Conservation (phyloP, 2,888 invertebrate genomes). For the Callinectes sapidus region DNA sequence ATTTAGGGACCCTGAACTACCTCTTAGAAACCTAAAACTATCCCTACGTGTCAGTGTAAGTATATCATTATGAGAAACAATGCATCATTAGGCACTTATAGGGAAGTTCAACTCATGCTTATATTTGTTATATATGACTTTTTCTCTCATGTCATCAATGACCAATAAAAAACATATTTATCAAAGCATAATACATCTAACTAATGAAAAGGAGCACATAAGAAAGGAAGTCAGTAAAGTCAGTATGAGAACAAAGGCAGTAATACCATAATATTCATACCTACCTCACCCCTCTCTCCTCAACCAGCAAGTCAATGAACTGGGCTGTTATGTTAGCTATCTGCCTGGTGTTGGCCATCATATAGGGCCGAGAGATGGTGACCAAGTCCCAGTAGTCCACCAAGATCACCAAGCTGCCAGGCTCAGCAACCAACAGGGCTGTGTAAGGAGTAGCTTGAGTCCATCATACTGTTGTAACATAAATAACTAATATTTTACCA, state of each 20-base stretch:
- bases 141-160: no score
- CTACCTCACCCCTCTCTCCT: slow-evolving; percentile 39
- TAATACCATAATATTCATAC: background rate
- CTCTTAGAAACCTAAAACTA: no score
- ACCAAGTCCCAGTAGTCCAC: slow-evolving; percentile 57
- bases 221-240: background rate
- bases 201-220: background rate
- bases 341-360: slow-evolving; percentile 42
- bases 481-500: background rate
- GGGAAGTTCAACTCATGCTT: no score
- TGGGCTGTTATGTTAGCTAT: slow-evolving; percentile 37
- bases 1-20: no score
- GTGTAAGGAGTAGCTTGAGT: background rate
- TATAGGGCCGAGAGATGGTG: slow-evolving; percentile 54
- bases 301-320: slow-evolving; percentile 39
- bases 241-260: background rate
- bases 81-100: no score
- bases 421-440: slow-evolving; percentile 42
- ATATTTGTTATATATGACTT: no score
- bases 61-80: no score
- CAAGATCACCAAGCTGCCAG: slow-evolving; percentile 46
- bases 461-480: background rate
- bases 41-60: no score
- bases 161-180: no score
- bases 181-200: no score